Evolutionary conservation across 2,888 invertebrate species (phyloP).

Genomic region (Gnatocerus cornutus): DNA sequence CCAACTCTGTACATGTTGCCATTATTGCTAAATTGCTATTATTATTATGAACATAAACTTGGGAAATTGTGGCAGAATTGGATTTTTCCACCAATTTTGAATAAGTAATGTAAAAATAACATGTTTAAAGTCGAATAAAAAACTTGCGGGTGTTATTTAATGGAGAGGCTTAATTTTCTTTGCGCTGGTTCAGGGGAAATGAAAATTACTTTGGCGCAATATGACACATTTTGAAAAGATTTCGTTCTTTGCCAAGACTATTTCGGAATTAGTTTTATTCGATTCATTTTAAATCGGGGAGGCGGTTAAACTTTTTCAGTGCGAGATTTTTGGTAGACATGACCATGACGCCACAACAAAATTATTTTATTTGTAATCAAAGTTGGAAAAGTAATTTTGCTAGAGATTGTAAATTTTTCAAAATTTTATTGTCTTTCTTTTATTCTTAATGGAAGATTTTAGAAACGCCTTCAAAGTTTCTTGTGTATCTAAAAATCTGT

Average conservation of each 20-base stretch:
- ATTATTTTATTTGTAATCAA: too few species aligned
- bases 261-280: too few species aligned
- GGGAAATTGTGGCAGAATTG: conserved; percentile 15
- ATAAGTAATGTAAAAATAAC: conserved; percentile 29
- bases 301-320: too few species aligned
- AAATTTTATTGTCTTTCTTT: too few species aligned
- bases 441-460: too few species aligned
- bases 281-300: too few species aligned
- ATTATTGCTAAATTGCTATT: conserved; percentile 41
- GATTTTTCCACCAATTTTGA: conserved; percentile 26
- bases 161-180: background rate
- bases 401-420: too few species aligned
- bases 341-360: too few species aligned
- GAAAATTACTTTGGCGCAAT: conserved; percentile 7
- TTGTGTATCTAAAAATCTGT: too few species aligned
- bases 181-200: background rate
- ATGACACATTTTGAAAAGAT: background rate
- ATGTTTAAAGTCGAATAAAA: conserved; percentile 25
- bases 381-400: too few species aligned
- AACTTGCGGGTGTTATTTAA: conserved; percentile 17
- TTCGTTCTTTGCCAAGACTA: background rate
- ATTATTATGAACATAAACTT: conserved; percentile 30
- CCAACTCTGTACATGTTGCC: conserved; percentile 31
- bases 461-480: too few species aligned
- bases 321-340: too few species aligned